Evolutionary conservation across 2,113 vertebrate genomes (phyloP).

Genomic region (Chloroceryle aenea): DNA sequence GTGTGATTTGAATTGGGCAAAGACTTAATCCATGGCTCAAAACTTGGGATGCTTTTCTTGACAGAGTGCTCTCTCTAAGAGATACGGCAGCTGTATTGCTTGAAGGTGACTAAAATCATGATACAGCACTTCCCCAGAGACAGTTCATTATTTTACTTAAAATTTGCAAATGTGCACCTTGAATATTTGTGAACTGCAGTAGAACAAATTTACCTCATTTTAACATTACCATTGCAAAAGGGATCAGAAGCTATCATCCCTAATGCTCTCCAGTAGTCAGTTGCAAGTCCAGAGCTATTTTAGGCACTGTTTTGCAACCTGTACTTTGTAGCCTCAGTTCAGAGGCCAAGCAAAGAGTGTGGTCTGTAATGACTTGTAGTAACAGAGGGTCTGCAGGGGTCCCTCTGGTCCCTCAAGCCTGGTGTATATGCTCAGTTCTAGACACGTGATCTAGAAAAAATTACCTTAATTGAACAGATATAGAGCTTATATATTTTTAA

Average conservation of each 20-base stretch:
- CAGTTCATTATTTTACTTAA: not conserved
- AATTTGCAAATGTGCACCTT: not conserved
- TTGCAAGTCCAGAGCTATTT: not conserved
- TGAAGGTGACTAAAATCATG: not conserved
- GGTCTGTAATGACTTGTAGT: not conserved
- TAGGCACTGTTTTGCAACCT: not conserved
- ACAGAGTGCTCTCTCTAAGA: not conserved
- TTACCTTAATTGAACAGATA: not conserved
- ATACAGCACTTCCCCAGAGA: not conserved
- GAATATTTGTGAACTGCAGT: not conserved
- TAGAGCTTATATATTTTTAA: not conserved
- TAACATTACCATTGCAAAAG: not conserved
- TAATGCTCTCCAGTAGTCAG: not conserved
- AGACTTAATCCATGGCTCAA: not conserved
- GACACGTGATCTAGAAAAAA: not conserved
- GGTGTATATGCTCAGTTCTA: not conserved
- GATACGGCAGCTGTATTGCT: not conserved
- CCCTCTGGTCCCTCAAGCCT: not conserved
- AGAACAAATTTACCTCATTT: constrained; percentile 4
- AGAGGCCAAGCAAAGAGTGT: not conserved
- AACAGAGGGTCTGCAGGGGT: not conserved
- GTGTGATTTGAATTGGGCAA: not conserved
- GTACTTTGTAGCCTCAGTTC: not conserved
- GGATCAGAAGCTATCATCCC: not conserved
- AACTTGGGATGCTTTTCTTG: not conserved